A percentile compares a stretch with the other conserved stretches of the same genome.
Conservation (phyloP, 2,113 vertebrate species). For the Vireo altiloquus region DNA sequence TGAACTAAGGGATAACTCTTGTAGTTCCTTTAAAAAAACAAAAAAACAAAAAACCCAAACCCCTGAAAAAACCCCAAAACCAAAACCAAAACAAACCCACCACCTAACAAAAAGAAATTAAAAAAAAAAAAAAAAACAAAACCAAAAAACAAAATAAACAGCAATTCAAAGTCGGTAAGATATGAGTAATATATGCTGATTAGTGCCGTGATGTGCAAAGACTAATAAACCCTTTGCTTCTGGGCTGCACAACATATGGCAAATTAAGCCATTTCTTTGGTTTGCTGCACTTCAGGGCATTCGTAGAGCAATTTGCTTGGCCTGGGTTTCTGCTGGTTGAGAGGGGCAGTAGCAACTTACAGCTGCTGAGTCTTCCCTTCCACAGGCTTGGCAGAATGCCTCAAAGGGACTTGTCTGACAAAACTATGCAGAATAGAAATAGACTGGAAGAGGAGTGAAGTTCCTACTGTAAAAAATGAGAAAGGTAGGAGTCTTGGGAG, state of each 20-base stretch:
- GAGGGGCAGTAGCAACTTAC: not conserved
- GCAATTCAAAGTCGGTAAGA: not conserved
- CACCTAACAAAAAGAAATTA: fast-evolving
- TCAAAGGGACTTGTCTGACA: not conserved
- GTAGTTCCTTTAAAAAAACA: not conserved
- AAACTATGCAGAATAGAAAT: not conserved
- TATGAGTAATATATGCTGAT: not conserved
- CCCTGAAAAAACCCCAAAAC: not conserved
- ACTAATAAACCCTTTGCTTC: not conserved
- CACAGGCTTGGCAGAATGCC: not conserved
- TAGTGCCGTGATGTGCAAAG: not conserved
- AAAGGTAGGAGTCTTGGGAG: not conserved
- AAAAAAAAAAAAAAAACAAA: no score
- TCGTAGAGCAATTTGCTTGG: not conserved
- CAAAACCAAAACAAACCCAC: not conserved
- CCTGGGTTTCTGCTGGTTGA: not conserved
- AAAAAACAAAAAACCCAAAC: not conserved
- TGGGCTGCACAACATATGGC: not conserved
- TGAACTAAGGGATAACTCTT: not conserved
- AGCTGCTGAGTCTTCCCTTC: not conserved
- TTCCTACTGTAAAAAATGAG: not conserved
- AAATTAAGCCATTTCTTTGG: not conserved
- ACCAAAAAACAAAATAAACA: not conserved
- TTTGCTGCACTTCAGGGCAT: not conserved
- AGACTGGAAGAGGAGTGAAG: not conserved